Evolutionary conservation across 2,113 vertebrate genomes (phyloP), one percentile per base, ranked within the genome.

Genomic region (Coreoperca whiteheadi): DNA sequence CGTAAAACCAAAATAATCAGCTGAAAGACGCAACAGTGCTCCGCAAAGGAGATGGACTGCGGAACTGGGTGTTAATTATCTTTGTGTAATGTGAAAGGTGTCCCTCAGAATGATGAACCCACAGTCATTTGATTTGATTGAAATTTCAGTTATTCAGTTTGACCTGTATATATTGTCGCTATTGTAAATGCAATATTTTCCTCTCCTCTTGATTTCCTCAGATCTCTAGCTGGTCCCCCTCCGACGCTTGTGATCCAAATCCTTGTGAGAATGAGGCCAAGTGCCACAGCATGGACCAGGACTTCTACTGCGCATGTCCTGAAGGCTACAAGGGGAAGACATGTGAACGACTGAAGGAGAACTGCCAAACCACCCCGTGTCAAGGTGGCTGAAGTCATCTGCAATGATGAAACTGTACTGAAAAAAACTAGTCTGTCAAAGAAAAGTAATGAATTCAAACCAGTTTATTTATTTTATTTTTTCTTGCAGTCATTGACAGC

Each of bases 261-360:
- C 98, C 98, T 10, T 99, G 98, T 90, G 95, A 96, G 90, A 97
- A 98, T 6, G 94, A 93, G 18, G 98, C 98, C 32, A 92, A 87
- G 43, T 99, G 98, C 91, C 97, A 99, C 87, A 95, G 95, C 91
- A 92, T 99, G 88, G 94, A 95, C 30, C 95, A 94, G 15, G 98
- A 99, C 88, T 99, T 98, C 88, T 99, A 97, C 93, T 99, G 98
- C 5, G 97, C 97, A 0, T 99, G 98, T 86, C 94, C 96, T 0
- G 98, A 99, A 56, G 96, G 96, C 89, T 95, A 96, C 20, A 95
- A 96, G 28, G 98, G 98, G 25, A 99, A 99, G 93, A 98, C 97
- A 82, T 99, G 98, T 48, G 97, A 96, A 0, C 94, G 93, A 74
- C 95, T 95, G 50, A 96, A 97, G 87, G 96, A 96, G 84, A 94